Evolutionary conservation across 2,797 vertebrate genomes (phyloP), one percentile per base, ranked within the genome.

Genomic region (Gouania willdenowi): DNA sequence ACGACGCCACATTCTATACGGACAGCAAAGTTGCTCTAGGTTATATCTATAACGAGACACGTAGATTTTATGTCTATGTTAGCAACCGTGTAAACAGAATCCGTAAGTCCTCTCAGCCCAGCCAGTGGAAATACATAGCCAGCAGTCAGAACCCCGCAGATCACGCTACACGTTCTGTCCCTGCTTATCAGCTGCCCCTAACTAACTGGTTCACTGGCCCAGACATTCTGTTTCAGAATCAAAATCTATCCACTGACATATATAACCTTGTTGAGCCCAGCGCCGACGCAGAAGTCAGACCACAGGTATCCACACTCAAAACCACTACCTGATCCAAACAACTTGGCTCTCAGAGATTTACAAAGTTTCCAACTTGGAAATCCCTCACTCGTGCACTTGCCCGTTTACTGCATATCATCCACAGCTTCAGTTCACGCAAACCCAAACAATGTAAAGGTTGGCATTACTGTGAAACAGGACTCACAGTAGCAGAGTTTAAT

Each of bases 41-140:
- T 1, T 41, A 41, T 6, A 41, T 41, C 4, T 5, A 41, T 5
- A 24, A 36, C n/a, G 7, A 27, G 1, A 3, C 19, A 0, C 28
- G 51, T 15, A 1, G 1, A 8, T 37, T 28, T 13, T 28, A 22
- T 28, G 18, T 22, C 1, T 27, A 28, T 6, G 14, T 41, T 1
- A 18, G 35, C 2, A 35, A 41, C 5, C 10, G 8, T 11, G 36
- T 36, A 23, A 26, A 29, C 2, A 4, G 5, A 0, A 46, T 46
- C 23, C 19, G 14, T 14, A 3, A 4, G 19, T 1, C 32, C n/a
- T n/a, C n/a, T n/a, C n/a, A n/a, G n/a, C n/a, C 42, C 6, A n/a
- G 46, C 4, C 57, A 66, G 29, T 66, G 47, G 48, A 22, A 25
- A 6, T 8, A 23, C 9, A 22, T 23, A 20, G 22, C 2, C 2